Percentiles rank a stretch among this genome's conserved stretches.
phyloP scores from a whole-genome alignment of 2,888 invertebrate genomes.

The Agrenia bidenticulata region DNA sequence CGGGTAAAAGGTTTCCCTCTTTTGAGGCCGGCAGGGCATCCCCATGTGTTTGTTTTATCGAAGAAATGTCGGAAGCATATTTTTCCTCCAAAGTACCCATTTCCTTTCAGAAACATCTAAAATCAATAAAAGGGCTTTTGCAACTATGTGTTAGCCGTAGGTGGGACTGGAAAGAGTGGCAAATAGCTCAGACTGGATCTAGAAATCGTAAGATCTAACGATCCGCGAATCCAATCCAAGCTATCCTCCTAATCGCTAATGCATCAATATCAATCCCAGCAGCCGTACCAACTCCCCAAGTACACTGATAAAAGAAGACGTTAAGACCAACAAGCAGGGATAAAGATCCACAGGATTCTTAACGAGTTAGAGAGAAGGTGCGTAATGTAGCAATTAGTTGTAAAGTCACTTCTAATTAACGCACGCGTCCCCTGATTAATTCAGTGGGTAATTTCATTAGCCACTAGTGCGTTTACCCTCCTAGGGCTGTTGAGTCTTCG shows the following conservation, averaged over 20 bases:
- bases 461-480: not conserved
- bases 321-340: too few relatives aligned
- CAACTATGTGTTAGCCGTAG: too few relatives aligned
- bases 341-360: too few relatives aligned
- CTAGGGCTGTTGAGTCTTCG: too few relatives aligned
- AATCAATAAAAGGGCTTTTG: not conserved
- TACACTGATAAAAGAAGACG: too few relatives aligned
- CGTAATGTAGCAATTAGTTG: slow-evolving; percentile 10
- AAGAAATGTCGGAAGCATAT: slow-evolving; percentile 11
- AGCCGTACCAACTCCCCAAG: too few relatives aligned
- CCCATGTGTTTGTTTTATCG: slow-evolving; percentile 6
- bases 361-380: not conserved
- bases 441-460: not conserved
- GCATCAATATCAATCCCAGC: too few relatives aligned
- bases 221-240: too few relatives aligned
- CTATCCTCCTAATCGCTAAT: too few relatives aligned
- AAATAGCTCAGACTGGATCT: too few relatives aligned
- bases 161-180: too few relatives aligned
- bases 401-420: slow-evolving; percentile 5
- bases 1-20: slow-evolving; percentile 8
- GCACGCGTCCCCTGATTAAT: not conserved
- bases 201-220: too few relatives aligned
- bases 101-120: not conserved
- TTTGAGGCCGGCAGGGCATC: not conserved
- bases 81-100: slow-evolving; percentile 5